Base-by-base conservation (phyloP, 2,113 vertebrate genomes). In the Embiotoca jacksoni region DNA sequence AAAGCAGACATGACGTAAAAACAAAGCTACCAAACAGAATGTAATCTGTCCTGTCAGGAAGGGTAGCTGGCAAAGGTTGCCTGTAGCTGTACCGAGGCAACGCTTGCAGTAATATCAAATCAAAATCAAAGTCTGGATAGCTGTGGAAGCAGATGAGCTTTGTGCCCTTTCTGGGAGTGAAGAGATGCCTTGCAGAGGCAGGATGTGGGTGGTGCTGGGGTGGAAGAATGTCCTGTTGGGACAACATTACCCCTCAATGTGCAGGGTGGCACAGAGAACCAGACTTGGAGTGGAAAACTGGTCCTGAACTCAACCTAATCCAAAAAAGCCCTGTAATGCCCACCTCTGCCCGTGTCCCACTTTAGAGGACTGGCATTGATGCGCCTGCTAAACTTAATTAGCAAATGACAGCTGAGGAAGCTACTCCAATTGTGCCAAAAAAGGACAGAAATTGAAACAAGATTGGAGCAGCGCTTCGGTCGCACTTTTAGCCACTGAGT, bases 271-370 rank as follows among this genome's bases (percentile, higher is more conserved):
- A 88, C 64, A 65, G 72, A 89, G 81, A 75, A 80, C 92, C 91
- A 93, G 85, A 93, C 89, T 90, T 93, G 89, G 91, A 94, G 91
- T 92, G 91, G 92, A 92, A 93, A 94, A 94, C 86, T 87, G 80
- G 75, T 83, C 83, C 56, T 53, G 75, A 85, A 88, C 75, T 84
- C 74, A 54, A 47, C 79, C 76, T 91, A 90, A 93, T 93, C 91
- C 90, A 73, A 87, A 92, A 91, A 92, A 87, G 73, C 84, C 83
- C 85, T 11, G 72, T 84, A 77, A 92, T 88, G 86, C 78, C 87
- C 84, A 85, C 85, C 80, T 72, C 89, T 77, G 77, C 63, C 49
- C 31, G 44, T 55, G 68, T 72, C 75, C 36, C 78, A 69, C 77
- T 75, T 68, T 32, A 14, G 67, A 53, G 82, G 71, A 77, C 81